phyloP scores from a whole-genome alignment of 2,113 vertebrate genomes.

The Coptodon rendalli region DNA sequence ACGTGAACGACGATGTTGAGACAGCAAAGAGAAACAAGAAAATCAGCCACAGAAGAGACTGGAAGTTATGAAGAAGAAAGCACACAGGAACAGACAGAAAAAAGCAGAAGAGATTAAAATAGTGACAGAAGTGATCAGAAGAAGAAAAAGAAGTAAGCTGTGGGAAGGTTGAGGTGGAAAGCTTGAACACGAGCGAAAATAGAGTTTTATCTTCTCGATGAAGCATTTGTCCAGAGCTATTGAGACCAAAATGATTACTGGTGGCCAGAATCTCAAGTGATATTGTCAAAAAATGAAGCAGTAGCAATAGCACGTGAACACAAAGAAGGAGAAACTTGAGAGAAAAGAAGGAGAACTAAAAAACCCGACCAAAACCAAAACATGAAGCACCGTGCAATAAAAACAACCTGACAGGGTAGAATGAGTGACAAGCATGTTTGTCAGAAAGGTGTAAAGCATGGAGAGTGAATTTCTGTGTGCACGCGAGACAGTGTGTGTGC shows the following conservation, averaged over 20 bases:
- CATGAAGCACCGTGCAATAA: background rate
- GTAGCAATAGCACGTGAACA: background rate
- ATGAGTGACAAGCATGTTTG: conserved; percentile 40
- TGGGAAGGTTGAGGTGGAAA: background rate
- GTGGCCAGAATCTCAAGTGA: background rate
- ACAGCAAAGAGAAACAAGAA: background rate
- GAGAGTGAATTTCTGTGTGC: conserved; percentile 19
- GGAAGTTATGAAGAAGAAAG: background rate
- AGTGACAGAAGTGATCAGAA: background rate
- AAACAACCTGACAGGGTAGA: conserved; percentile 10
- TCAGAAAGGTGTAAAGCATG: conserved; percentile 31
- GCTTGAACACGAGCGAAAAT: background rate
- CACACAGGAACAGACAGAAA: background rate
- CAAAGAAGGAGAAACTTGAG: background rate
- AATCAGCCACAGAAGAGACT: background rate
- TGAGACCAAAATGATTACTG: background rate
- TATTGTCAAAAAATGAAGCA: background rate
- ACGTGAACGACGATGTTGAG: background rate
- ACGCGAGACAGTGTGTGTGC: conserved; percentile 3
- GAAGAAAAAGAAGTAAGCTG: background rate
- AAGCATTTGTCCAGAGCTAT: background rate
- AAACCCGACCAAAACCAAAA: background rate
- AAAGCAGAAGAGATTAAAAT: background rate
- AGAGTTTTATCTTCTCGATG: background rate
- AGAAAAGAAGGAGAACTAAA: background rate